phyloP scores from a whole-genome alignment of 1,140 invertebrate genomes.

The Drosophila subpulchrella region DNA sequence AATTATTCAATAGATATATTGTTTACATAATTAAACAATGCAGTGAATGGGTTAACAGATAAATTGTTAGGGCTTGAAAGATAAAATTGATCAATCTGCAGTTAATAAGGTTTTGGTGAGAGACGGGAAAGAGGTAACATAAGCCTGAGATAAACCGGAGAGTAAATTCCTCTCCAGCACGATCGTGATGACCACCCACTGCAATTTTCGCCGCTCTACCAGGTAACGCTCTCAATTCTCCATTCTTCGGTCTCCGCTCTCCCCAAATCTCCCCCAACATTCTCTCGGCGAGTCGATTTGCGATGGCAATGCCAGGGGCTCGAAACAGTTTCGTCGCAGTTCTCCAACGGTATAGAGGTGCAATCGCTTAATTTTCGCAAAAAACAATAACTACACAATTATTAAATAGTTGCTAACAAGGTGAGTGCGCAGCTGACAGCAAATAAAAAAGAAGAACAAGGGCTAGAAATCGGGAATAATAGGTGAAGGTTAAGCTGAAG shows the following conservation, averaged over 20 bases:
- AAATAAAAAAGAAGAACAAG: constrained; percentile 15
- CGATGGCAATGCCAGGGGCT: constrained; percentile 42
- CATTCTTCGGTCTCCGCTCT: constrained; percentile 11
- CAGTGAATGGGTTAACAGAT: not conserved
- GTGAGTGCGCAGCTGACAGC: constrained; percentile 41
- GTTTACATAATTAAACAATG: not conserved
- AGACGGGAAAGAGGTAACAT: not conserved
- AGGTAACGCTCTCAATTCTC: constrained; percentile 24
- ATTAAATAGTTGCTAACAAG: constrained; percentile 59
- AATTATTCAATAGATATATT: not conserved
- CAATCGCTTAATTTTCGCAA: constrained; percentile 40
- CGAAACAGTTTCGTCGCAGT: constrained; percentile 63
- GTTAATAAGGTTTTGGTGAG: constrained; percentile 1
- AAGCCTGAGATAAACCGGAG: constrained; percentile 9
- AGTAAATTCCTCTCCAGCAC: constrained; percentile 8
- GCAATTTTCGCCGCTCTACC: constrained; percentile 14
- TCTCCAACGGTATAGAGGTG: constrained; percentile 57
- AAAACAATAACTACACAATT: constrained; percentile 43
- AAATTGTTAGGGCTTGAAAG: not conserved
- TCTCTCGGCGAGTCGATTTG: constrained; percentile 46
- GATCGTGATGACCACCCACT: constrained; percentile 30
- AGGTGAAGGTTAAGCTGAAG: constrained; percentile 25
- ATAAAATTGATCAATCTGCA: not conserved
- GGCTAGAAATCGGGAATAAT: constrained; percentile 13
- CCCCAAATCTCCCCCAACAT: constrained; percentile 8